These are phyloP conservation scores for Hemicentrotus pulcherrimus DNA, from an alignment of 35 echinoderm and acorn worm species.

Conservation along the genomic window DNA sequence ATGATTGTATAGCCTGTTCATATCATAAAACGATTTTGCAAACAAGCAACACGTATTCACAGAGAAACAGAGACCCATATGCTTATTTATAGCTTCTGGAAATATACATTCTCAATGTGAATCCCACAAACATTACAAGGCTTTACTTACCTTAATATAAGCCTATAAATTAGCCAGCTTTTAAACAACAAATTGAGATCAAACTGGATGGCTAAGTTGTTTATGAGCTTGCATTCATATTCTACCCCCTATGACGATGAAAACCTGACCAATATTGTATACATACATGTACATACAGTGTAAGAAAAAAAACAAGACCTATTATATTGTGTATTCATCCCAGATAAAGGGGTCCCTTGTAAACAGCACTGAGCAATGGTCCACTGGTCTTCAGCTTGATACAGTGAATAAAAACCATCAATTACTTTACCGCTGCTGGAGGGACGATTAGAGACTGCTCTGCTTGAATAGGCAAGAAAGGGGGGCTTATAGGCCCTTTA, in stretches of 20 bases:
- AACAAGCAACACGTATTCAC: too few relatives aligned
- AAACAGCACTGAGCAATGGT: background rate
- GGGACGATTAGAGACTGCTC: background rate
- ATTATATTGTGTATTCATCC: background rate
- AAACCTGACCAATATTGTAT: background rate
- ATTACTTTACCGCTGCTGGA: background rate
- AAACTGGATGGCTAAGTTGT: background rate
- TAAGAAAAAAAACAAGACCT: background rate
- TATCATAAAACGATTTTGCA: too few relatives aligned
- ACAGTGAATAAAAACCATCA: background rate
- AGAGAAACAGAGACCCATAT: too few relatives aligned
- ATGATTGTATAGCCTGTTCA: too few relatives aligned
- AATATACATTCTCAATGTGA: too few relatives aligned
- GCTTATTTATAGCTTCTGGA: too few relatives aligned
- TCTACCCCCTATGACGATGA: background rate
- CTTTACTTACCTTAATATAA: too few relatives aligned
- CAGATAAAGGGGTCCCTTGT: background rate
- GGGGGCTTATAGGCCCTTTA: background rate
- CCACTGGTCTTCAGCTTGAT: background rate
- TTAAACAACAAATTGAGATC: background rate
- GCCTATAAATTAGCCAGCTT: background rate
- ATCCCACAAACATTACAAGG: too few relatives aligned
- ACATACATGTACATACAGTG: background rate
- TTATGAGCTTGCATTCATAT: background rate
- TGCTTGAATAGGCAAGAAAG: background rate